Evolutionary conservation across 2,888 invertebrate genomes (phyloP).

Genomic region (Actias luna): DNA sequence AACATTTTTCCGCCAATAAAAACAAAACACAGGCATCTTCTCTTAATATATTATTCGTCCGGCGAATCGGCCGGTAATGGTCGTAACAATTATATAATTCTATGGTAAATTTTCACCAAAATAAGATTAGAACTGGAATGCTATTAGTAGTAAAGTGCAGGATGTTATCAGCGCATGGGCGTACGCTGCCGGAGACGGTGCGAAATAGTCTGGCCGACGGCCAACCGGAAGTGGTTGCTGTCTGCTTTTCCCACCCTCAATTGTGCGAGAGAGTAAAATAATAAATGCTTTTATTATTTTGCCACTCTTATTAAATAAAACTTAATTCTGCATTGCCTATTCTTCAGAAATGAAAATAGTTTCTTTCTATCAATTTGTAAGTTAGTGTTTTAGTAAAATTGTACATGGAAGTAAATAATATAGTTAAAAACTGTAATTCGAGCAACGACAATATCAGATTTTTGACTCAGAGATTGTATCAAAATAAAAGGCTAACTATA

Average conservation of each 20-base stretch:
- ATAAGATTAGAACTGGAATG: neutral
- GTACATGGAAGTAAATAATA: too few species aligned
- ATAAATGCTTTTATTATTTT: neutral
- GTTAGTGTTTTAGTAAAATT: too few species aligned
- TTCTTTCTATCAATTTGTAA: too few species aligned
- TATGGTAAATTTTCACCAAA: neutral
- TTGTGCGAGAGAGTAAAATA: neutral
- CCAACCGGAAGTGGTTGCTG: neutral
- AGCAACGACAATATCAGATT: too few species aligned
- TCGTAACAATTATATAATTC: neutral
- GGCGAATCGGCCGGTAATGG: too few species aligned
- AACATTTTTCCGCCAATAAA: too few species aligned
- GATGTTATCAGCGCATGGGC: neutral
- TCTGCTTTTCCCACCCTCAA: neutral
- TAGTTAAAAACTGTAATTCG: too few species aligned
- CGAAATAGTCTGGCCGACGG: conserved; percentile 1
- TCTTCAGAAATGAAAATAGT: too few species aligned
- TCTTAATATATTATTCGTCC: too few species aligned
- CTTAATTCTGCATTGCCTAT: neutral
- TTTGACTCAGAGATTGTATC: too few species aligned
- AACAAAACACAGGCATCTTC: too few species aligned
- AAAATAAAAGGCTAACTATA: too few species aligned
- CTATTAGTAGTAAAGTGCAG: conserved; percentile 7
- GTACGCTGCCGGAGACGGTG: neutral
- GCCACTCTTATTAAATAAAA: neutral